phyloP scores from a whole-genome alignment of 2,888 invertebrate species.

The Cephalotes varians region DNA sequence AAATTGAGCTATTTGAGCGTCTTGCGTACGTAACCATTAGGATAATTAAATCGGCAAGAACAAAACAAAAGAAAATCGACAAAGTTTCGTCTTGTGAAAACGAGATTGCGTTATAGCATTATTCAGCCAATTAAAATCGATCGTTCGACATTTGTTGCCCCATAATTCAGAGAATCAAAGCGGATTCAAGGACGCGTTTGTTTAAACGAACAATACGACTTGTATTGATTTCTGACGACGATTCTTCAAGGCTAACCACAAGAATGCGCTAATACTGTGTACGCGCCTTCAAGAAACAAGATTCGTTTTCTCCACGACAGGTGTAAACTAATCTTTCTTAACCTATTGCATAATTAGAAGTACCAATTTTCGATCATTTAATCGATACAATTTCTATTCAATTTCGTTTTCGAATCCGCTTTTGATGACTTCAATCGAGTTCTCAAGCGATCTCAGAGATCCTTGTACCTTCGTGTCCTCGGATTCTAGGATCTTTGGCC shows the following conservation, averaged over 20 bases:
- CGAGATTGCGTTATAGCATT: constrained; percentile 70
- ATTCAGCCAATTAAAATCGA: constrained; percentile 75
- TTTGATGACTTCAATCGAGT: neutral
- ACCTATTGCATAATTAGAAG: constrained; percentile 1
- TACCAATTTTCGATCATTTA: neutral
- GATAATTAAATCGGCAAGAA: constrained; percentile 41
- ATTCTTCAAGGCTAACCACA: constrained; percentile 60
- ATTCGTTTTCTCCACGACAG: neutral
- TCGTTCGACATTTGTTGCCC: constrained; percentile 78
- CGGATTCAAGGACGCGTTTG: constrained; percentile 74
- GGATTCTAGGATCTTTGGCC: constrained; percentile 29
- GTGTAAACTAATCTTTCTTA: neutral
- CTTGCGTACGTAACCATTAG: neutral
- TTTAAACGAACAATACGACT: constrained; percentile 71
- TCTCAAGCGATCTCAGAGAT: constrained; percentile 8
- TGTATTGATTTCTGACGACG: constrained; percentile 69
- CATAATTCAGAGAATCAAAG: constrained; percentile 76
- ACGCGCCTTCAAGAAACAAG: constrained; percentile 27
- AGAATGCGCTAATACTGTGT: constrained; percentile 48
- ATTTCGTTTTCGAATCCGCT: neutral
- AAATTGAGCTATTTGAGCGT: neutral
- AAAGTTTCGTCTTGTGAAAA: constrained; percentile 39
- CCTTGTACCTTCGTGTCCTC: constrained; percentile 7
- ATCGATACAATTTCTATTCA: neutral
- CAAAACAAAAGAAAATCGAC: constrained; percentile 28